Evolutionary conservation across 1,140 invertebrate genomes (phyloP), one percentile per base, ranked within the genome.

Genomic region (Whitmania pigra): DNA sequence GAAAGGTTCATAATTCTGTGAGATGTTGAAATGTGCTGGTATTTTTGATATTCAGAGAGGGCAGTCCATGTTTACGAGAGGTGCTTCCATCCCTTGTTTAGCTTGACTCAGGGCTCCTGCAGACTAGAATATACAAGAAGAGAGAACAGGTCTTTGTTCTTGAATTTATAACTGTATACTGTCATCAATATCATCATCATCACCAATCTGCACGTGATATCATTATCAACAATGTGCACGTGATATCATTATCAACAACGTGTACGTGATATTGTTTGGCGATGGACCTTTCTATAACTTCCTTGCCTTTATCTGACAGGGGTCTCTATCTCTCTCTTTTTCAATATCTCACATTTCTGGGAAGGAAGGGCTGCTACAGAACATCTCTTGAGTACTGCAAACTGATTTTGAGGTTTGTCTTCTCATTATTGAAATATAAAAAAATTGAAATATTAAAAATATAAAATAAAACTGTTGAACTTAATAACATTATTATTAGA

Each of bases 291-390:
- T n/a, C n/a, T n/a, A n/a, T n/a, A n/a, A n/a, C 69, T 75, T 67
- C 69, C 27, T 7, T 27, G 5, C 55, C 55, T 60, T 60, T 9
- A n/a, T 76, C 74, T 85, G 84, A 74, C 78, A 88, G 92, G 72
- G 83, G 89, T 5, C 86, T 95, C 71, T 93, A 88, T 78, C 86
- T 94, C 69, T 87, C 89, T 0, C 78, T 95, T 7, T 91, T 94
- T 76, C 92, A 91, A 79, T 91, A 94, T 79, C 81, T 93, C 25
- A 84, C 87, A 63, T 89, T 90, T 78, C 85, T 94, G 55, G 89
- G 90, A 5, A 88, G 89, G 74, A 86, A 88, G 76, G 91, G 83
- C 86, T 74, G 83, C 71, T 79, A 82, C 69, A 77, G 82, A 71
- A 85, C 84, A 53, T 79, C 84, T 53, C 74, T 85, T 67, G 84